phyloP scores from a whole-genome alignment of 1,140 invertebrate species.

The Halesus radiatus region DNA sequence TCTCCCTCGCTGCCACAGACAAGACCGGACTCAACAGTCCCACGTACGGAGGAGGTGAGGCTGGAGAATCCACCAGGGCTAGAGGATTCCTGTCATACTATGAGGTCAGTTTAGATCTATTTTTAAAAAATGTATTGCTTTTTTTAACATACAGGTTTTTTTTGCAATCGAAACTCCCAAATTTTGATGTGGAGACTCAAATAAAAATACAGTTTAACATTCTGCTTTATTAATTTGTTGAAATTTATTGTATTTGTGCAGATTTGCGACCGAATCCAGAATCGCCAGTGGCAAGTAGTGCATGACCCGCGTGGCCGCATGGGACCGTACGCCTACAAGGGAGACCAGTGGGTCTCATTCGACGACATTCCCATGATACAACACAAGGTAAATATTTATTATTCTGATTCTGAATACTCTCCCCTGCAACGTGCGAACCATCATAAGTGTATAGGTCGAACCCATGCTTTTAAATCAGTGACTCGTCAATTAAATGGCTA shows the following conservation, averaged over 20 bases:
- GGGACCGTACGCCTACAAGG: slow-evolving; percentile 81
- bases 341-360: slow-evolving; percentile 89
- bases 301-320: slow-evolving; percentile 78
- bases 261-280: slow-evolving; percentile 79
- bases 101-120: slow-evolving; percentile 72
- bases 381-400: slow-evolving; percentile 70
- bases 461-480: no score
- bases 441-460: no score
- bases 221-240: no score
- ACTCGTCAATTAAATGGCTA: no score
- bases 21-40: slow-evolving; percentile 75
- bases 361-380: slow-evolving; percentile 83
- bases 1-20: slow-evolving; percentile 76
- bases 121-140: no score
- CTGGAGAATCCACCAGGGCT: slow-evolving; percentile 84
- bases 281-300: slow-evolving; percentile 77
- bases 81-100: slow-evolving; percentile 89
- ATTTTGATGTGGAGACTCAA: no score
- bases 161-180: no score
- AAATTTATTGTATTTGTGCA: slow-evolving; percentile 58
- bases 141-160: no score
- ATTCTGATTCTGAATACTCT: no score
- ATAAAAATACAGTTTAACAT: no score
- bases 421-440: no score
- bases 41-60: slow-evolving; percentile 81